These are phyloP conservation scores for Sclerodermus sp. DNA, from an alignment of 2,888 invertebrate genomes.

Conservation along the genomic window DNA sequence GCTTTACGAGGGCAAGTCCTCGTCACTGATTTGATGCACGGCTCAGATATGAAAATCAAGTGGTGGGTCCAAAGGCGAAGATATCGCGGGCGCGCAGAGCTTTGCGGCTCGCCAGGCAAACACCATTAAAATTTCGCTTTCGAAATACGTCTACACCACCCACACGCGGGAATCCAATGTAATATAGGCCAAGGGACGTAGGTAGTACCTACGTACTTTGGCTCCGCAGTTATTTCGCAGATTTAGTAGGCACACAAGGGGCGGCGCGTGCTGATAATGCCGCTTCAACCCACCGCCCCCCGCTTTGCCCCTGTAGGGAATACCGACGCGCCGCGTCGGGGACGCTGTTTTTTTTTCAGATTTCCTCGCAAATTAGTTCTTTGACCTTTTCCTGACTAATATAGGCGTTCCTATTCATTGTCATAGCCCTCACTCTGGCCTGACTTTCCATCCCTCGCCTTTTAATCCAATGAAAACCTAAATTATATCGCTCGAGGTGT, in stretches of 20 bases:
- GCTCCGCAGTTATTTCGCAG: conserved; percentile 43
- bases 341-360: conserved; percentile 24
- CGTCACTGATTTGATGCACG: neutral
- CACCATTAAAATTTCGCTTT: conserved; percentile 37
- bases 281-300: conserved; percentile 30
- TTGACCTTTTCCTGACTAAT: conserved; percentile 10
- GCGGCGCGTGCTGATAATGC: conserved; percentile 56
- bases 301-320: conserved; percentile 7
- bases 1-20: no score
- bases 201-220: conserved; percentile 11
- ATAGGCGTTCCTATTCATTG: no score
- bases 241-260: conserved; percentile 55
- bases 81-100: neutral
- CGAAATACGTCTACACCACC: neutral
- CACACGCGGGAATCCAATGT: conserved; percentile 11
- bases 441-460: no score
- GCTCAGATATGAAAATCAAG: neutral
- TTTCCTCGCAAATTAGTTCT: conserved; percentile 33
- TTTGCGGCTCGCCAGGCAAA: conserved; percentile 23
- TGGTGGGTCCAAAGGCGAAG: neutral
- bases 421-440: no score
- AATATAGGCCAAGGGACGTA: conserved; percentile 22
- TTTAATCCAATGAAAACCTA: no score
- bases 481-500: no score
- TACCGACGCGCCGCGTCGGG: neutral